Evolutionary conservation across 92 coral and sea anemone genomes (phyloP).

Genomic region (Siderastrea siderea): DNA sequence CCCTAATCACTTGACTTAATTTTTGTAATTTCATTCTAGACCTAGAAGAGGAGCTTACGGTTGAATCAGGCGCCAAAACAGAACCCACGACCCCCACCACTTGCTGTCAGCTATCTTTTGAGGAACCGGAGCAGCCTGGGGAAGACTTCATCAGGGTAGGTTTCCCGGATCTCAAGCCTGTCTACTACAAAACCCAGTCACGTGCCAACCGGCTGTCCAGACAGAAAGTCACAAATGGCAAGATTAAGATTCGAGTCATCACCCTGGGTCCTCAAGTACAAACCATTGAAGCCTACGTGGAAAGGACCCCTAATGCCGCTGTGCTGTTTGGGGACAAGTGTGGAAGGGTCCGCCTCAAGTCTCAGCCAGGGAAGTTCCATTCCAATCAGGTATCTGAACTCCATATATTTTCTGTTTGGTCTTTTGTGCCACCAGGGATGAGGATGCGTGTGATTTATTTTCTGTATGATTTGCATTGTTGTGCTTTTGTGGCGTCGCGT

Average conservation of each 20-base stretch:
- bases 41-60: constrained; percentile 1
- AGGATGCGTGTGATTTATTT: too few species aligned
- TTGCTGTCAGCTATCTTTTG: constrained; percentile 14
- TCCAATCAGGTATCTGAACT: constrained; percentile 34
- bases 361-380: constrained; percentile 33
- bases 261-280: constrained; percentile 48
- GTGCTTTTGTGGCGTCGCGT: too few species aligned
- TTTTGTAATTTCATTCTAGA: not conserved
- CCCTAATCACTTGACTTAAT: not conserved
- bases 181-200: constrained; percentile 71
- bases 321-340: constrained; percentile 80
- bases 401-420: not conserved
- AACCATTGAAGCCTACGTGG: constrained; percentile 81
- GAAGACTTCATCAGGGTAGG: constrained; percentile 49
- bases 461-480: too few species aligned
- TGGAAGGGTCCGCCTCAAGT: constrained; percentile 77
- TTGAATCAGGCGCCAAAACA: not conserved
- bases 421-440: not conserved
- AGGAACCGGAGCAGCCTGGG: not conserved
- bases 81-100: constrained; percentile 37
- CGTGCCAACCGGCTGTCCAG: constrained; percentile 64
- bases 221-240: constrained; percentile 70
- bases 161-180: constrained; percentile 67
- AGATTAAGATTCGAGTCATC: constrained; percentile 47
- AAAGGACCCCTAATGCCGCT: constrained; percentile 84